A percentile compares a stretch with the other conserved stretches of the same genome.
Evolutionary conservation across 2,888 invertebrate genomes (phyloP).

Genomic region (Cheilosia pagana): DNA sequence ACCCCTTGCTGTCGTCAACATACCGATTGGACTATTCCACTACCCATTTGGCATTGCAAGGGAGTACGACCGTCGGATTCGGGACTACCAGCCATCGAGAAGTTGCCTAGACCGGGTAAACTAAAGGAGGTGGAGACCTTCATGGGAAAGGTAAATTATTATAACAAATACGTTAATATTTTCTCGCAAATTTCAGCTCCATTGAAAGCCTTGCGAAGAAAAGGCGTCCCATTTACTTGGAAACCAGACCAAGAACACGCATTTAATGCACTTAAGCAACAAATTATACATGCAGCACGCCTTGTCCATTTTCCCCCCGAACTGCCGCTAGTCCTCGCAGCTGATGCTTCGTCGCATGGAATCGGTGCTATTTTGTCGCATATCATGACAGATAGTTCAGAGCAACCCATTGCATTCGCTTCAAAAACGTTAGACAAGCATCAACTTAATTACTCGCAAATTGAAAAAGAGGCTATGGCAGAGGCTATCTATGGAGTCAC

Average conservation of each 20-base stretch:
- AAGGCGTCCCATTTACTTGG: constrained; percentile 76
- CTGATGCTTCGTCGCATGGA: constrained; percentile 67
- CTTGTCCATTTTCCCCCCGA: constrained; percentile 21
- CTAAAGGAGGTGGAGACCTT: constrained; percentile 74
- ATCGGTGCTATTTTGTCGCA: constrained; percentile 78
- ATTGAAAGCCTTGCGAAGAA: constrained; percentile 74
- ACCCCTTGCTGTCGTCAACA: constrained; percentile 78
- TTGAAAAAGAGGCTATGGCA: constrained; percentile 66
- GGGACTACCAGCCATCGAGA: constrained; percentile 13
- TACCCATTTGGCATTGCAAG: constrained; percentile 80
- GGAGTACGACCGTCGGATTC: constrained; percentile 62
- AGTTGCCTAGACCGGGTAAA: constrained; percentile 27
- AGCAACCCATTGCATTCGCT: constrained; percentile 21
- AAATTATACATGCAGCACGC: constrained; percentile 35
- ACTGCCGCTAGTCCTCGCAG: constrained; percentile 64
- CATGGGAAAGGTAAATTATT: constrained; percentile 78
- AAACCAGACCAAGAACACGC: constrained; percentile 69
- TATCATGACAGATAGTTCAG: constrained; percentile 70
- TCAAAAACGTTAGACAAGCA: constrained; percentile 66
- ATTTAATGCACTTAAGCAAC: constrained; percentile 76
- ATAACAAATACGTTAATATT: constrained; percentile 68
- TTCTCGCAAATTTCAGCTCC: constrained; percentile 75
- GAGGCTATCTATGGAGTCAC: constrained; percentile 78
- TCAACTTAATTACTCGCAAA: constrained; percentile 76
- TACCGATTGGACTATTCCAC: constrained; percentile 79